A percentile compares a stretch with the other conserved stretches of the same genome.
Conservation (phyloP, 2,113 vertebrate species). For the Microtus oregoni region DNA sequence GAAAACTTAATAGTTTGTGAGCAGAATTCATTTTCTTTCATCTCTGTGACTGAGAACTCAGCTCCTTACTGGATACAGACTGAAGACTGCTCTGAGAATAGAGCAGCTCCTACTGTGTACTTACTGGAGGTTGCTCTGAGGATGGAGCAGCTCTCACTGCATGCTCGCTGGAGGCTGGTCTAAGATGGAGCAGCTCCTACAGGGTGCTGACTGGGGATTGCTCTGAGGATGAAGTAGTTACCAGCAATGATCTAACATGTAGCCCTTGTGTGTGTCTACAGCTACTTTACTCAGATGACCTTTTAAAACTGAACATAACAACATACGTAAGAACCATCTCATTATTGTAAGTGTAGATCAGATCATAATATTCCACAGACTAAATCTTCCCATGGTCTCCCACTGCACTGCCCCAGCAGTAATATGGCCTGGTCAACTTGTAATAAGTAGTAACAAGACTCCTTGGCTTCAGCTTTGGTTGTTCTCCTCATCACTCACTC, state of each 20-base stretch:
- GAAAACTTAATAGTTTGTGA: neutral
- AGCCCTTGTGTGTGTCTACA: neutral
- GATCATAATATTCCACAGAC: neutral
- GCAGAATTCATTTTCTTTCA: neutral
- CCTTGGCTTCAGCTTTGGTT: neutral
- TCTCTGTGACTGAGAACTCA: neutral
- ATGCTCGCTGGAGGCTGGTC: neutral
- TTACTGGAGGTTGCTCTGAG: neutral
- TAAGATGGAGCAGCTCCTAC: neutral
- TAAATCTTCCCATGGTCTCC: too few relatives aligned
- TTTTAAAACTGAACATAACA: neutral
- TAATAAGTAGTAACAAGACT: neutral
- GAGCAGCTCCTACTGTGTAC: neutral
- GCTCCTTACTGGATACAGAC: neutral
- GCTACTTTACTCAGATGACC: neutral
- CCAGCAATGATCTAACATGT: neutral
- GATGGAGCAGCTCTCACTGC: neutral
- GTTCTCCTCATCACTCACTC: neutral
- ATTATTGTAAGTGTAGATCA: neutral
- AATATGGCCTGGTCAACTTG: neutral
- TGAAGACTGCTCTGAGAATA: neutral
- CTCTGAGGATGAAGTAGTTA: neutral
- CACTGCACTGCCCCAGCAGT: too few relatives aligned
- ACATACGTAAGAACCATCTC: neutral
- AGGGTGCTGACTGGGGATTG: neutral